Base-by-base conservation (phyloP, 2,888 invertebrate genomes). In the Drosophila ezoana region DNA sequence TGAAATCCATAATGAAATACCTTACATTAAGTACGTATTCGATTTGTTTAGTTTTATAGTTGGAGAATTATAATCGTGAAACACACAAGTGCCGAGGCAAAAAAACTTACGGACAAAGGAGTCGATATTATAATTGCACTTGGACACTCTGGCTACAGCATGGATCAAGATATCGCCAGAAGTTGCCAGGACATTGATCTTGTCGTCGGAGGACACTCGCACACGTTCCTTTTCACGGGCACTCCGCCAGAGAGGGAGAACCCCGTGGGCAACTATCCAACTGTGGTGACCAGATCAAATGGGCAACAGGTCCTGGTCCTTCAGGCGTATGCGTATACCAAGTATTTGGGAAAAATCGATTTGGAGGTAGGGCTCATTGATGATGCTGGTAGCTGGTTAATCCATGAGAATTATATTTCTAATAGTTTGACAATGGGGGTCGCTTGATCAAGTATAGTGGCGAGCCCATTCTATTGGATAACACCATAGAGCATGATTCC, bases 321-420 rank as follows among this genome's bases (percentile, higher is more conserved):
- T 0, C 97, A 98, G 92, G 98, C 97, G 0, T 98, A 95, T 86
- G 97, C 97, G 0, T 97, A 95, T 88, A 97, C 98, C 1, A 98
- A 98, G 93, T 98, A 98, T 90, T 92, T 98, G 67, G 98, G 98
- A 0, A 94, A 95, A 86, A 92, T 98, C 32, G 93, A 95, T 62
- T 81, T 94, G 77, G 78, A 77, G 73, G 73, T 66, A 47, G 54
- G 54, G 28, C 0, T 28, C 28, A 28, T 8, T 8, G 28, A 8
- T 20, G 20, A 5, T 23, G 5, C 5, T 1, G 23, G n/a, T n/a
- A n/a, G n/a, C n/a, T n/a, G 23, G 23, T 23, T 23, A 23, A 23
- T 23, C 23, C 23, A 5, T 23, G 5, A 20, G 4, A 0, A 38
- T 8, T 40, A 1, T 14, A 9, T 8, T 11, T n/a, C 35, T 0